Evolutionary conservation across 2,797 vertebrate species (phyloP), one percentile per base, ranked within the genome.

Genomic region (Sebastes nivosus): DNA sequence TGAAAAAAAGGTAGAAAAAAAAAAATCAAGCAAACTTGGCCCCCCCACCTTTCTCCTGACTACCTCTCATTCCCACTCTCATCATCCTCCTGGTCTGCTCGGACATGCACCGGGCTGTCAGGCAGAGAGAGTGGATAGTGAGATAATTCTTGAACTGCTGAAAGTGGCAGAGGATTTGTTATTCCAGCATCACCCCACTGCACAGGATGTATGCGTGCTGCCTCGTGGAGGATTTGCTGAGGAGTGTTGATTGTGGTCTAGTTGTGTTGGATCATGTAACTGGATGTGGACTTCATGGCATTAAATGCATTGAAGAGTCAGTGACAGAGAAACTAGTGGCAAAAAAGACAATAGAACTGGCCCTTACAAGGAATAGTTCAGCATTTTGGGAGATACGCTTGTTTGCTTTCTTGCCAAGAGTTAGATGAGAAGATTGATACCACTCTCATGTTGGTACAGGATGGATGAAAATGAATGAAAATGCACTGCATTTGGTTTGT

Each of bases 141-240:
- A 88, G 84, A 89, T 79, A 50, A 83, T 82, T 80, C 78, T 72
- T 75, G 60, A 83, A 84, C 67, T 81, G 83, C 82, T 87, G 77
- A 84, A 93, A 83, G 81, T 72, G 81, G 72, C 68, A 75, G 64
- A 77, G 27, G 63, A 81, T 83, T 75, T 87, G 76, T 88, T 91
- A 77, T 89, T 86, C 67, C 58, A 83, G 82, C 69, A 57, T 80
- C 70, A 84, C 50, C 67, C 58, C 32, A 25, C 69, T 81, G 70
- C 68, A 85, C 81, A 86, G 29, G 73, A 87, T 81, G 75, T 81
- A 57, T 79, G 71, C 75, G 72, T 75, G 81, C 79, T 82, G 80
- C 70, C 73, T 76, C 65, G 68, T 46, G 38, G 66, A 74, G 32
- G 72, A 81, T 88, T 89, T 87, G 72, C 79, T 88, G 79, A 87